Evolutionary conservation across 2,888 invertebrate genomes (phyloP), one percentile per base, ranked within the genome.

Genomic region (Isotomurus palustris): DNA sequence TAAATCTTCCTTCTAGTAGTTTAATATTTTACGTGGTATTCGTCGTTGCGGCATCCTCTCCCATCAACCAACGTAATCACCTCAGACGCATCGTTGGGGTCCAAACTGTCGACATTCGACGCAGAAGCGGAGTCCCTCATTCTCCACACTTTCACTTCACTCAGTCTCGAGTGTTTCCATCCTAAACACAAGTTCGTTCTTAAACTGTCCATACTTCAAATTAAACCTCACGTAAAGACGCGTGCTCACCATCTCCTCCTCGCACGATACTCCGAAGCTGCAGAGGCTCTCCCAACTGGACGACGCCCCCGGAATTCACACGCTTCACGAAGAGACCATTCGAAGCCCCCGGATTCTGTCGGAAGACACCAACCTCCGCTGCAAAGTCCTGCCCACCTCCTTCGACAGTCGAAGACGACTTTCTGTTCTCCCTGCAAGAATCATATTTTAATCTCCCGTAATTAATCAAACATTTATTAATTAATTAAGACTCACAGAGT

Each of bases 61-160:
- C 27, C 53, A 48, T 70, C 68, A 2, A 70, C 70, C 6, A 70
- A 48, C 1, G 68, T 67, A 17, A 70, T 68, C 1, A 70, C 68
- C 58, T 70, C 70, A 3, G 70, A 67, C 1, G 70, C 70, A 48
- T 70, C 66, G 29, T 55, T 59, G 1, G 67, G 64, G 49, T 66
- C 64, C 27, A 69, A 48, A 28, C 55, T 62, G n/a, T 66, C 65
- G 14, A 61, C 8, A 32, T 56, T 66, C 8, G 51, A 41, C 1
- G 53, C 29, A 0, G 53, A 38, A 36, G 52, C 50, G 28, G 56
- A 59, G 29, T 67, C 68, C 28, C 62, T 41, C 68, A 69, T 69
- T 35, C 70, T 57, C 70, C 70, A 70, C 2, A 70, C 67, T 62
- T 69, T 67, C 14, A 70, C 70, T 48, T 70, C 68, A 10, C 62